These are phyloP conservation scores for Timema podura DNA, from an alignment of 2,888 invertebrate genomes.

Conservation along the genomic window DNA sequence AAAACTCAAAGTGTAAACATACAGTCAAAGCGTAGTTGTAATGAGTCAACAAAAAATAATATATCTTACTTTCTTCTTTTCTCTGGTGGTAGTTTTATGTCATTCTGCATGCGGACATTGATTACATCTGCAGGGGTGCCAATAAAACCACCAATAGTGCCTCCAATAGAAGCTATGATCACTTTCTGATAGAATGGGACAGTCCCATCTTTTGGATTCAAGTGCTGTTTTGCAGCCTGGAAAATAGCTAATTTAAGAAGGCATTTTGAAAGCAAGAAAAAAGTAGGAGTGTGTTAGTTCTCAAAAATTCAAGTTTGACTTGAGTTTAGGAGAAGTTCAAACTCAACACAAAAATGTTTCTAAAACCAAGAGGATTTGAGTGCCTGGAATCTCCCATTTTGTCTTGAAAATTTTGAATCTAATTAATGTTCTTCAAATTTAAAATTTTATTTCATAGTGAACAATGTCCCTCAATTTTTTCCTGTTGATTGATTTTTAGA, in stretches of 20 bases:
- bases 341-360: background rate
- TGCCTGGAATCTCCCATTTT: no score
- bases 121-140: slow-evolving; percentile 97
- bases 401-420: no score
- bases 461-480: no score
- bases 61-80: slow-evolving; percentile 79
- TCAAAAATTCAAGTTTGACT: background rate
- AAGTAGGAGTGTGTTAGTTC: background rate
- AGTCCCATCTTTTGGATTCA: slow-evolving; percentile 49
- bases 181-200: slow-evolving; percentile 63
- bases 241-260: background rate
- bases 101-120: slow-evolving; percentile 99
- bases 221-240: slow-evolving; percentile 42
- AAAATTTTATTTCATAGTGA: no score
- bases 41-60: no score
- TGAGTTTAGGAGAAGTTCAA: background rate
- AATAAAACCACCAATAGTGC: slow-evolving; percentile 85
- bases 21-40: no score
- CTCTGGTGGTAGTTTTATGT: slow-evolving; percentile 82
- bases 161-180: slow-evolving; percentile 75
- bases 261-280: background rate
- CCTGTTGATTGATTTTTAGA: no score
- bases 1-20: no score
- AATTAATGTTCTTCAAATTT: no score
- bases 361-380: no score